Evolutionary conservation across 2,888 invertebrate species (phyloP), one percentile per base, ranked within the genome.

Genomic region (Brachyptera putata): DNA sequence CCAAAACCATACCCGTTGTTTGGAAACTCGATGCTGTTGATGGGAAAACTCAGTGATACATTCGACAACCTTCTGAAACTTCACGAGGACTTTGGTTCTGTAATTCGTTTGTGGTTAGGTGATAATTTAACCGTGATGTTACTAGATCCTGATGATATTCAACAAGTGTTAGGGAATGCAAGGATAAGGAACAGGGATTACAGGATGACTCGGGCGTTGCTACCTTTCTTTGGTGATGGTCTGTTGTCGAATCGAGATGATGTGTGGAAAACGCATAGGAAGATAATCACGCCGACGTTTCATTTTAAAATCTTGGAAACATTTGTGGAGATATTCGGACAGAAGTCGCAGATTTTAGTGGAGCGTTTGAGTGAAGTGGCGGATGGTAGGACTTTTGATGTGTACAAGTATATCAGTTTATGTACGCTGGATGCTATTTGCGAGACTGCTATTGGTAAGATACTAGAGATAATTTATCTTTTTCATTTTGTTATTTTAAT

Each of bases 241-340:
- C 30, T 50, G 30, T 16, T 50, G 18, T 50, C 50, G 9, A 25
- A 30, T 7, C n/a, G 30, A n/a, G 46, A 26, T 16, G 36, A 57
- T 7, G 39, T 30, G 24, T 43, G 57, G 57, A 22, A 30, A 16
- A 22, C 24, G 9, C 43, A 43, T 18, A 21, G 56, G 39, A 48
- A 25, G 13, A 18, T 57, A n/a, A 57, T 57, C 9, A 48, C 57
- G 13, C 57, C 57, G 16, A 48, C 57, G 1, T 26, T 57, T 11
- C 50, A 50, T 21, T 50, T 50, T 16, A 50, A 50, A 21, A 24
- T 48, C 11, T 24, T 48, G 3, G 48, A 48, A 25, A 13, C 22
- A 4, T 48, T 13, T 22, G 24, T 50, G 13, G 50, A 50, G 30
- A 14, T 50, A n/a, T 50, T 50, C 14, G 50, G 50, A 3, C 13